Evolutionary conservation across 2,797 vertebrate genomes (phyloP), one percentile per base, ranked within the genome.

Genomic region (Acomys russatus): DNA sequence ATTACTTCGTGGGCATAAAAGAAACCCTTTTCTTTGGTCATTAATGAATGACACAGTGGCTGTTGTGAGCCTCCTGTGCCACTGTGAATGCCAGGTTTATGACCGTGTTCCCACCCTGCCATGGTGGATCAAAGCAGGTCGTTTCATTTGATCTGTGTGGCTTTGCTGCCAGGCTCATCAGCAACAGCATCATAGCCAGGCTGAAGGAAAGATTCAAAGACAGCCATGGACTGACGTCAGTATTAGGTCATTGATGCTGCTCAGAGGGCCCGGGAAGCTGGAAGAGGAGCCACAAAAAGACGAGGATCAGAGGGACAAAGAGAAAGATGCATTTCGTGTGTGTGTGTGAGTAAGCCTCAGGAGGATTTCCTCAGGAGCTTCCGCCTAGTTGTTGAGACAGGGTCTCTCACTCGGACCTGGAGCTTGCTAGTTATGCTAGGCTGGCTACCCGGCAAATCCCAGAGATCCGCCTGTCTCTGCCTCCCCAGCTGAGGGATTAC

Each of bases 201-300:
- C 82, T 80, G 71, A 90, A 92, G 87, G 22, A 54, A 22, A 77
- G 23, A 84, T 87, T 94, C 94, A 74, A 23, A 93, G 87, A 22
- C 18, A 38, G 2, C 11, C 11, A 0, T 28, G 30, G 20, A 17
- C 28, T 54, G 23, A 33, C 25, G 30, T 6, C 73, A 33, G 0
- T 38, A 5, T 59, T 33, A 28, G 11, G 9, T 86, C 51, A 1
- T 0, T 30, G 35, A 17, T 49, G n/a, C 78, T 77, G 22, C 54
- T 59, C 23, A 20, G 71, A 80, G 85, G 38, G 49, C 15, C 82
- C 15, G 0, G 56, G 44, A 56, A 64, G 17, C 66, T 44, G 59
- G 15, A n/a, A 14, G 22, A 68, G 79, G 59, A 28, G 66, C 17
- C 49, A 1, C 35, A 1, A 10, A 78, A 51, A 61, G 54, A 15